A percentile compares a stretch with the other conserved stretches of the same genome.
Conservation (phyloP, 1,140 invertebrate genomes). For the Eufriesea mexicana region DNA sequence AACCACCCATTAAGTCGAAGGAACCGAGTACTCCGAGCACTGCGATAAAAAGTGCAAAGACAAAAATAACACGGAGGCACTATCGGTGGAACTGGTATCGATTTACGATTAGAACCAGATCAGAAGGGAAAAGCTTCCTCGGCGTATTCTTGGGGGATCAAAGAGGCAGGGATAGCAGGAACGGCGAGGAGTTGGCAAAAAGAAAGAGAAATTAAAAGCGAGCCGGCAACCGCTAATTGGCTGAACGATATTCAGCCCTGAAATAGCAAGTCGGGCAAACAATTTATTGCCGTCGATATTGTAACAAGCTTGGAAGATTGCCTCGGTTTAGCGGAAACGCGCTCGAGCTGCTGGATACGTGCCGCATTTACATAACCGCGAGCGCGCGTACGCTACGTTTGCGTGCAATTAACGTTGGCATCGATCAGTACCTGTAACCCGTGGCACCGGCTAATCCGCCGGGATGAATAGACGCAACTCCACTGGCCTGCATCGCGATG, state of each 20-base stretch:
- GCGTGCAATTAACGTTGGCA: slow-evolving; percentile 17
- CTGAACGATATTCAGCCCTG: background rate
- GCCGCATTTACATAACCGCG: slow-evolving; percentile 8
- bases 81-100: background rate
- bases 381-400: background rate
- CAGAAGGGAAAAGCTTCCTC: too few species aligned
- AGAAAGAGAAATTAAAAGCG: background rate
- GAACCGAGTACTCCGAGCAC: too few species aligned
- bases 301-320: slow-evolving; percentile 27
- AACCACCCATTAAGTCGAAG: background rate
- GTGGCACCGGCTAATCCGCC: slow-evolving; percentile 35
- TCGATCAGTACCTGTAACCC: slow-evolving; percentile 3
- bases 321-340: slow-evolving; percentile 11
- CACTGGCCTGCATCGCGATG: slow-evolving; percentile 49
- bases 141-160: background rate
- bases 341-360: background rate
- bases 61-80: background rate
- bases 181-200: background rate
- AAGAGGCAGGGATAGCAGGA: too few species aligned
- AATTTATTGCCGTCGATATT: slow-evolving; percentile 22
- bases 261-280: background rate
- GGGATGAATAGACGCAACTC: slow-evolving; percentile 59
- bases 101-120: background rate
- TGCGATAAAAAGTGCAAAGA: background rate
- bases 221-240: background rate